Evolutionary conservation across 2,888 invertebrate species (phyloP), one percentile per base, ranked within the genome.

Genomic region (Caenorhabditis auriculariae): DNA sequence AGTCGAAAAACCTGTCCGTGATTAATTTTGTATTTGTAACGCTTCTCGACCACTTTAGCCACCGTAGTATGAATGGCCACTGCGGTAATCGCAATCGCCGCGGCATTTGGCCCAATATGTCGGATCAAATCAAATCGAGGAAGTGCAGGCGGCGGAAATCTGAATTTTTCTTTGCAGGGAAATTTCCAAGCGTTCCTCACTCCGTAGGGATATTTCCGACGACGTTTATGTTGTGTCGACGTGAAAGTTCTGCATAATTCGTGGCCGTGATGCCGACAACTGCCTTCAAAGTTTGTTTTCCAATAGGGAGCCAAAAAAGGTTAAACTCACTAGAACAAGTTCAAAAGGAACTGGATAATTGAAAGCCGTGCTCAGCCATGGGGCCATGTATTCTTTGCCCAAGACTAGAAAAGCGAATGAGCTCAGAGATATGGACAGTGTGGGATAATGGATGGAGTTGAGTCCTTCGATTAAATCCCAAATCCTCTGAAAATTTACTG

Each of bases 201-300:
- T 74, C 67, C 2, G 79, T 79, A 4, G 79, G 78, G 42, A 79
- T 78, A 49, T 76, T 75, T 4, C 78, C 76, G 12, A 79, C 79
- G 3, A 79, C 79, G 17, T 66, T 66, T 24, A 79, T 69, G 29
- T 72, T 60, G 57, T 80, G 72, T 24, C 76, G 60, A 23, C 57
- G 63, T 3, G 77, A 74, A 3, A 79, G 65, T 50, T 80, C 76
- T 4, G 77, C 79, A 45, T 72, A 79, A 38, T 76, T 76, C 1
- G 79, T 80, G 17, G 79, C 79, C 21, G 79, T 78, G 39, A 76
- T 79, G 29, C 78, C 78, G 28, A 78, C 69, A 44, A 78, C 69
- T 17, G 75, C 75, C 74, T 74, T 48, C 0, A 54, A 52, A 47
- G 41, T 53, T 51, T 35, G 19, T 21, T 39, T 42, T 43, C 56